phyloP scores from a whole-genome alignment of 2,888 invertebrate species.

The Drosophila lacicola region DNA sequence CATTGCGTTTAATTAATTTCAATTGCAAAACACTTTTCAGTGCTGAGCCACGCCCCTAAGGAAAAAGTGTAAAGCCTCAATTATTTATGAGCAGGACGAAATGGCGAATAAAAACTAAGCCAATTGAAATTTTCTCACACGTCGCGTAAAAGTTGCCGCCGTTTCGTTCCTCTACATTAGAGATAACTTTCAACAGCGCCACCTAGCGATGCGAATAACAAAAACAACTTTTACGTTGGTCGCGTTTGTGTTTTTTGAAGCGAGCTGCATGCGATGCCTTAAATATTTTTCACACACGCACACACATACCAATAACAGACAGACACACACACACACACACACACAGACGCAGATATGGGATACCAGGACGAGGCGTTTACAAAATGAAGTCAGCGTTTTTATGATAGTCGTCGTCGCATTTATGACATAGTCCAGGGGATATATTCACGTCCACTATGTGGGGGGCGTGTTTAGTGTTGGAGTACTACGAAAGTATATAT shows the following conservation, averaged over 20 bases:
- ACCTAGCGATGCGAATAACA: conserved; percentile 41
- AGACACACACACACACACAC: not conserved
- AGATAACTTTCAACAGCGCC: conserved; percentile 44
- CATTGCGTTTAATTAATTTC: conserved; percentile 46
- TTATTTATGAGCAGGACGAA: conserved; percentile 48
- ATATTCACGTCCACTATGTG: conserved; percentile 44
- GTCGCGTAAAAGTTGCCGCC: conserved; percentile 49
- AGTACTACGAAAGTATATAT: conserved; percentile 10
- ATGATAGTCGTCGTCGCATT: conserved; percentile 69
- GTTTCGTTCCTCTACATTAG: conserved; percentile 21
- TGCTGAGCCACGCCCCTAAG: not conserved
- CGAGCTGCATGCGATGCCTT: conserved; percentile 47
- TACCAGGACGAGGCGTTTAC: conserved; percentile 58
- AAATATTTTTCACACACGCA: conserved; percentile 45
- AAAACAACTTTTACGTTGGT: conserved; percentile 44
- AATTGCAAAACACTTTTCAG: conserved; percentile 23
- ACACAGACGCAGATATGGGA: conserved; percentile 4
- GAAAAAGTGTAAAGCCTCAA: conserved; percentile 23
- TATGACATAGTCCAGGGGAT: conserved; percentile 63
- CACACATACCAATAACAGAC: not conserved
- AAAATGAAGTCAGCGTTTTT: conserved; percentile 74
- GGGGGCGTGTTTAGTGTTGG: conserved; percentile 34
- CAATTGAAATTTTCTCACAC: conserved; percentile 70
- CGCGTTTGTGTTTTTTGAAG: conserved; percentile 15
- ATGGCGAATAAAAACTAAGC: conserved; percentile 54